Base-by-base conservation (phyloP, 2,797 vertebrate genomes). In the Triplophysa bombifrons region DNA sequence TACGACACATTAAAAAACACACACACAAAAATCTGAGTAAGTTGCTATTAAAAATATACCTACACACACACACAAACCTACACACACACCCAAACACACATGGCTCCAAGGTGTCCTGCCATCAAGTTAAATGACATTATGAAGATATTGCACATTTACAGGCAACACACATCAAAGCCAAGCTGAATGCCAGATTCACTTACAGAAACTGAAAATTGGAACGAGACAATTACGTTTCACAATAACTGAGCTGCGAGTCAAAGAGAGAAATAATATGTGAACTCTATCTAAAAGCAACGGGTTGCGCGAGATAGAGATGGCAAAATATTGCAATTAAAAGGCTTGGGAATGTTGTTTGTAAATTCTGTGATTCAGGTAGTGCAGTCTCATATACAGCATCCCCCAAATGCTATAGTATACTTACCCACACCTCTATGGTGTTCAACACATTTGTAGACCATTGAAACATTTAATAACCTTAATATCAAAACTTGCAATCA, bases 71-170 rank as follows among this genome's bases (percentile, higher is more conserved):
- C 51, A n/a, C n/a, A 34, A 5, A 34, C 34, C 48, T 72, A 50
- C 67, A 34, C 50, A n/a, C 76, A 25, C 46, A 19, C 51, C 67
- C 77, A 48, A 19, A 30, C 55, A 48, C 58, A 74, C 48, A 67
- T 67, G 73, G 25, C 71, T 56, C 10, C 81, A 82, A 81, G 75
- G 83, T 79, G 75, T 77, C 22, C n/a, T 66, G 22, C n/a, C 72
- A 27, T 80, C 41, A 68, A 38, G 53, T 82, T 83, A 68, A 82
- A 4, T 56, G 46, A 50, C 74, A 76, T 48, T 74, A 58, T 60
- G 25, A 61, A 51, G 63, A 61, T n/a, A 44, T 61, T 66, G 65
- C 55, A 72, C 44, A 16, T 67, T 78, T 46, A 22, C 3, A 22
- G 64, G 48, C 34, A 55, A 17, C 53, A 80, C 46, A 80, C 53